Evolutionary conservation across 2,113 vertebrate species (phyloP).

Genomic region (Herpetotheres cachinnans): DNA sequence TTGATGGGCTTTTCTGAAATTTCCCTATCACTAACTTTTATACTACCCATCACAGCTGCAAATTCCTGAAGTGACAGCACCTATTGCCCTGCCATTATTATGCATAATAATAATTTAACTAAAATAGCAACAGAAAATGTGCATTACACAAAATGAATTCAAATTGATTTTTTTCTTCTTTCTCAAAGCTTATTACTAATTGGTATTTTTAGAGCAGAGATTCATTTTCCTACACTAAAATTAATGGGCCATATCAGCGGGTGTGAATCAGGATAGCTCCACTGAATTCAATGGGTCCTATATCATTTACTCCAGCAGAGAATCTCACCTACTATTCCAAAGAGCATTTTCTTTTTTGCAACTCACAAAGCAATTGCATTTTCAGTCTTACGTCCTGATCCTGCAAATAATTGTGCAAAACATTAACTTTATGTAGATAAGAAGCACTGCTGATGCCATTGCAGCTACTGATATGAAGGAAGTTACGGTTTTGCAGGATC

Average conservation of each 20-base stretch:
- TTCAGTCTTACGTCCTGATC: conserved; percentile 17
- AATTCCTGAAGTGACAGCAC: conserved; percentile 49
- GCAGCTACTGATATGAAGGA: not conserved
- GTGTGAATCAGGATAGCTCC: conserved; percentile 33
- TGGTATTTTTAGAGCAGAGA: conserved; percentile 62
- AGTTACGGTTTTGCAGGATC: not conserved
- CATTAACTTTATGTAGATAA: conserved; percentile 46
- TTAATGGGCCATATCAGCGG: conserved; percentile 23
- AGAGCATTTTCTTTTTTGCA: not conserved
- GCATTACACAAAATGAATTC: conserved; percentile 60
- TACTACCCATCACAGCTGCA: not conserved
- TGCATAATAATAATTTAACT: conserved; percentile 62
- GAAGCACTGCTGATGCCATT: not conserved
- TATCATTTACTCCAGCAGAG: conserved; percentile 38
- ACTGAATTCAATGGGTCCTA: not conserved
- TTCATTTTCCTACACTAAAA: conserved; percentile 54
- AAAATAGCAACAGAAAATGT: conserved; percentile 60
- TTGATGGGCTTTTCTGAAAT: conserved; percentile 1
- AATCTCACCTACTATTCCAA: conserved; percentile 33
- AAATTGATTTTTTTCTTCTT: conserved; percentile 62
- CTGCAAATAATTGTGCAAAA: conserved; percentile 41
- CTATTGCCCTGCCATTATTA: conserved; percentile 54
- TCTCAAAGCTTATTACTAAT: conserved; percentile 65
- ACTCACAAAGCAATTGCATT: conserved; percentile 18
- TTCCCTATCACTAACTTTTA: conserved; percentile 35